Base-by-base conservation (phyloP, 2,888 invertebrate genomes). In the Nyleta sp. region DNA sequence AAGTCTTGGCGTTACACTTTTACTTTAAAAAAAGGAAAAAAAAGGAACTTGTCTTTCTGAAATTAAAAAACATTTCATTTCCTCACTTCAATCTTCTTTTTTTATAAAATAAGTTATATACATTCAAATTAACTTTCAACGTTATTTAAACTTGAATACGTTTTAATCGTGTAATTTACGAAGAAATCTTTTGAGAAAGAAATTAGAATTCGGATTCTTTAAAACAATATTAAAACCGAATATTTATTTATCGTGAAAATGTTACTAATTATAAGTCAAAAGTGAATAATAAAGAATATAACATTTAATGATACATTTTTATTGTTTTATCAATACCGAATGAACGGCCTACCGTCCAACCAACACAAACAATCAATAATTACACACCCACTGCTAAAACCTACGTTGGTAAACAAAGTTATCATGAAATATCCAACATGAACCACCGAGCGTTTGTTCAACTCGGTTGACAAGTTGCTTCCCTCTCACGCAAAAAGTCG, bases 281-380 rank as follows among this genome's bases (percentile, higher is more conserved):
- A 11, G 18, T 18, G 2, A 18, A 50, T 28, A 28, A 24, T n/a
- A 48, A 50, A 18, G 20, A 20, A 31, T 31, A 8, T 50, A 13
- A 24, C 15, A 11, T 50, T 50, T 50, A 17, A 28, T 28, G 13
- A 17, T 1, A 1, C 11, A 31, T 50, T 50, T 31, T 50, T 50
- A 50, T 31, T 50, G 50, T 50, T 52, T 52, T 17, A 7, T 17
- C 52, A 10, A 28, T 28, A 28, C 33, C 15, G 11, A 22, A 40
- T 20, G 10, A 38, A 24, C 22, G 7, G 44, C 1, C 46, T 11
- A 11, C 40, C 22, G 35, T 20, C 15, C 38, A 35, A 48, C 60
- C 46, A 46, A 28, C 50, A 28, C 24, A 64, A 64, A 28, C 64
- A 64, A 64, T 50, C 40, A 50, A 50, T 64, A 64, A 64, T 64